Evolutionary conservation across 2,797 vertebrate species (phyloP).

Genomic region (Channa striata): DNA sequence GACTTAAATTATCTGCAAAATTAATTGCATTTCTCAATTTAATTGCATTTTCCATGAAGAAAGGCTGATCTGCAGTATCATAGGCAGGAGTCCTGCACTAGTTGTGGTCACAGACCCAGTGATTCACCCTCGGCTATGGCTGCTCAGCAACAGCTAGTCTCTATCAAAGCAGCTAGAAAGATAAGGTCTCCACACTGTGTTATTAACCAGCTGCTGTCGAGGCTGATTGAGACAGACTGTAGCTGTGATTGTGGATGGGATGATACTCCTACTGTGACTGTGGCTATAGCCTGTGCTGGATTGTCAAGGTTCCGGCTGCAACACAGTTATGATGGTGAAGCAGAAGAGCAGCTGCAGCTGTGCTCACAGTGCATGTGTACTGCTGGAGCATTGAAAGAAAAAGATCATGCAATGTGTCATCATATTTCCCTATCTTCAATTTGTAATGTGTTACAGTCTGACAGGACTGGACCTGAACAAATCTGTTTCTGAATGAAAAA

Average conservation of each 20-base stretch:
- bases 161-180: not conserved
- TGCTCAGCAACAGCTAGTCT: not conserved
- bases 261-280: not conserved
- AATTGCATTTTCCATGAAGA: too few relatives aligned
- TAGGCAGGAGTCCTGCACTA: too few relatives aligned
- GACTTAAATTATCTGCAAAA: too few relatives aligned
- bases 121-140: too few relatives aligned
- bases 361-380: not conserved
- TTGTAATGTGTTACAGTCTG: too few relatives aligned
- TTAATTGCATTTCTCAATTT: too few relatives aligned
- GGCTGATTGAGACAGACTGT: not conserved
- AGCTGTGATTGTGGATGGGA: not conserved
- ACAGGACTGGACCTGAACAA: too few relatives aligned
- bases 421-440: too few relatives aligned
- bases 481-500: too few relatives aligned
- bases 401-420: not conserved
- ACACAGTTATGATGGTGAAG: not conserved
- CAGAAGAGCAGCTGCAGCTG: not conserved
- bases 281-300: not conserved
- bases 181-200: not conserved
- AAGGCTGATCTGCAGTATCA: too few relatives aligned
- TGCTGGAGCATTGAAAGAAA: not conserved
- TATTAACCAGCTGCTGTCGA: not conserved
- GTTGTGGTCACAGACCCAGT: not conserved
- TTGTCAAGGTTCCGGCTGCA: not conserved